phyloP scores from a whole-genome alignment of 2,797 vertebrate genomes.

The Anolis apletophallus region DNA sequence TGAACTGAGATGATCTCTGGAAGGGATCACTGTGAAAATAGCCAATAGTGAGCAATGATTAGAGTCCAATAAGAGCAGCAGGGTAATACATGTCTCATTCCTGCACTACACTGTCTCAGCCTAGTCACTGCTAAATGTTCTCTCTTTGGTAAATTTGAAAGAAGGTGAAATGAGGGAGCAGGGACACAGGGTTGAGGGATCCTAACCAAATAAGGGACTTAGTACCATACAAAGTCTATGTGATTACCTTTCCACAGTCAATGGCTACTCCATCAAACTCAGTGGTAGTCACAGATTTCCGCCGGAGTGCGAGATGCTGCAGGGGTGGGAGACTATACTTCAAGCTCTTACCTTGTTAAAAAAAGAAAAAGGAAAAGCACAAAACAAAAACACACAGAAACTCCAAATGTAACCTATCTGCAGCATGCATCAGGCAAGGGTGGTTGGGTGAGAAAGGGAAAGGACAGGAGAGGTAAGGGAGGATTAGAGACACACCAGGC shows the following conservation, averaged over 20 bases:
- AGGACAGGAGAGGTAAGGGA: background rate
- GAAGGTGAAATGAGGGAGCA: slow-evolving; percentile 48
- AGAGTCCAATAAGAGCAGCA: background rate
- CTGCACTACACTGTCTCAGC: background rate
- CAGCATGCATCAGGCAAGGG: slow-evolving; percentile 22
- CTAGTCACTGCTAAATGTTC: background rate
- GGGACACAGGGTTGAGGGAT: slow-evolving; percentile 53
- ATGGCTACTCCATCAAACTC: slow-evolving; percentile 91
- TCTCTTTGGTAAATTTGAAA: background rate
- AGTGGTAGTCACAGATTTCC: slow-evolving; percentile 85
- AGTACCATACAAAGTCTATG: slow-evolving; percentile 71
- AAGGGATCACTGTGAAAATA: background rate
- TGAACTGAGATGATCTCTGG: no score
- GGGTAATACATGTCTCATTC: no score
- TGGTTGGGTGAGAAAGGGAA: fast-evolving
- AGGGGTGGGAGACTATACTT: slow-evolving; percentile 88
- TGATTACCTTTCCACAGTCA: slow-evolving; percentile 87
- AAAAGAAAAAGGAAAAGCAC: slow-evolving; percentile 68
- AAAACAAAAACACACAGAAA: slow-evolving; percentile 74
- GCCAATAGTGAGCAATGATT: background rate
- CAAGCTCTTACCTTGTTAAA: slow-evolving; percentile 82
- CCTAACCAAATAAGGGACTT: slow-evolving; percentile 65
- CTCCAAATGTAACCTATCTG: slow-evolving; percentile 70
- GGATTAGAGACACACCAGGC: background rate
- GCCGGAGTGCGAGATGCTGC: slow-evolving; percentile 78